These are phyloP conservation scores for Drosophila longiperda DNA, from an alignment of 2,888 invertebrate species.

Conservation along the genomic window DNA sequence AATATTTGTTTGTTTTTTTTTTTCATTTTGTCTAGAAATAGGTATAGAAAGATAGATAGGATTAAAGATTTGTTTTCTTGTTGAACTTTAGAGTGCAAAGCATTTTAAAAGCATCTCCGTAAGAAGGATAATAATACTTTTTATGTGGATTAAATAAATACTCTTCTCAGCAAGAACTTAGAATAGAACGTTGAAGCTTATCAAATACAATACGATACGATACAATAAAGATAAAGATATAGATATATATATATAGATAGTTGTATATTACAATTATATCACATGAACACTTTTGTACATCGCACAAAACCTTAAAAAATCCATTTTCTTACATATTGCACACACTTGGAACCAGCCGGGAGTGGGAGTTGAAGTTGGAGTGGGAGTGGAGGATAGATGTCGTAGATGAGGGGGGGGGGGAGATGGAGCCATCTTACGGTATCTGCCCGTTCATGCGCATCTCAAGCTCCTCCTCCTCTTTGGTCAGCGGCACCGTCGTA, in stretches of 20 bases:
- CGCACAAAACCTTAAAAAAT: slow-evolving; percentile 34
- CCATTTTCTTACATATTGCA: slow-evolving; percentile 62
- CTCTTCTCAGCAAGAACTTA: slow-evolving; percentile 11
- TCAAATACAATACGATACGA: slow-evolving; percentile 3
- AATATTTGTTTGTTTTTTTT: slow-evolving; percentile 2
- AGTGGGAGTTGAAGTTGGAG: not conserved
- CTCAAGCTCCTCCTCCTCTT: slow-evolving; percentile 90
- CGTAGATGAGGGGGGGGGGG: not conserved
- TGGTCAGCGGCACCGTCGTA: slow-evolving; percentile 90
- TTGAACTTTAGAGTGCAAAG: slow-evolving; percentile 4
- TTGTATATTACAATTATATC: slow-evolving; percentile 79
- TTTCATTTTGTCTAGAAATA: not conserved
- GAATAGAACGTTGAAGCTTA: slow-evolving; percentile 46
- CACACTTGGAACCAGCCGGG: slow-evolving; percentile 56
- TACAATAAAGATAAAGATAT: slow-evolving; percentile 1
- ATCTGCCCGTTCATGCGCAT: slow-evolving; percentile 86
- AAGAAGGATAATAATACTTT: slow-evolving; percentile 39
- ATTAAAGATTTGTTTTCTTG: slow-evolving; percentile 12
- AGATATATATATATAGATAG: slow-evolving; percentile 7
- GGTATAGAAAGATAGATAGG: slow-evolving; percentile 11
- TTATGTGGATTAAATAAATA: slow-evolving; percentile 28
- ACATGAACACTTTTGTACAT: slow-evolving; percentile 79
- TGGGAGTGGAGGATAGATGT: not conserved
- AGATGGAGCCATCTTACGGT: slow-evolving; percentile 67
- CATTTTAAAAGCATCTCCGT: not conserved